These are phyloP conservation scores for Austrofundulus limnaeus DNA, from an alignment of 2,113 vertebrate species.

Conservation along the genomic window DNA sequence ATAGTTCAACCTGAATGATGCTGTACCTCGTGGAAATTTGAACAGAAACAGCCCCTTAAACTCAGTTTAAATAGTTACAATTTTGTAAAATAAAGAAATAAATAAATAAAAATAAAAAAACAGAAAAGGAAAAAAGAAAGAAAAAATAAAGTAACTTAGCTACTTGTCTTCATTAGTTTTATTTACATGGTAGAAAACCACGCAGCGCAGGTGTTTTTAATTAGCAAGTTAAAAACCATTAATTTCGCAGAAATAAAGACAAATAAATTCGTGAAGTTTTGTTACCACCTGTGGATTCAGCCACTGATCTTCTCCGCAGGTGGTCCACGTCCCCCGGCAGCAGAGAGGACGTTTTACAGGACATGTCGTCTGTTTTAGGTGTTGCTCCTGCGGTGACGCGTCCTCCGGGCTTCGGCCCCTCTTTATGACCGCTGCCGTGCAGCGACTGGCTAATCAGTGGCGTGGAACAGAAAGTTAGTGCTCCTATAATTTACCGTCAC, in stretches of 20 bases:
- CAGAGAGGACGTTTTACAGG: slow-evolving; percentile 14
- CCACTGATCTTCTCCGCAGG: slow-evolving; percentile 41
- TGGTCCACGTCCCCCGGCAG: slow-evolving; percentile 35
- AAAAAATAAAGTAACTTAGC: too few relatives aligned
- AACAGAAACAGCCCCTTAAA: too few relatives aligned
- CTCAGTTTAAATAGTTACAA: too few relatives aligned
- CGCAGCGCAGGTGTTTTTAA: slow-evolving; percentile 33
- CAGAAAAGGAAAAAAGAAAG: too few relatives aligned
- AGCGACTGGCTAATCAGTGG: neutral
- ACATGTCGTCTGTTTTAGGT: slow-evolving; percentile 32
- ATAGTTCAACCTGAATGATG: too few relatives aligned
- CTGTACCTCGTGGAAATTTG: too few relatives aligned
- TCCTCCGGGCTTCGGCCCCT: neutral
- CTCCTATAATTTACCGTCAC: neutral
- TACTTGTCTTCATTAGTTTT: too few relatives aligned
- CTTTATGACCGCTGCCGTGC: neutral
- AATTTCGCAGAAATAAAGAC: too few relatives aligned
- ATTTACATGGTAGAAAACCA: neutral
- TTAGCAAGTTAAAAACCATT: neutral
- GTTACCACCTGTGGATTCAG: slow-evolving; percentile 56
- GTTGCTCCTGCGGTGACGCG: neutral
- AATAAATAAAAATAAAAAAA: too few relatives aligned
- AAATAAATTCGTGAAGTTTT: neutral
- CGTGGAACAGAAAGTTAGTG: neutral
- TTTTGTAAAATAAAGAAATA: too few relatives aligned